phyloP scores from a whole-genome alignment of 1,140 invertebrate genomes.

The Augochlora pura region DNA sequence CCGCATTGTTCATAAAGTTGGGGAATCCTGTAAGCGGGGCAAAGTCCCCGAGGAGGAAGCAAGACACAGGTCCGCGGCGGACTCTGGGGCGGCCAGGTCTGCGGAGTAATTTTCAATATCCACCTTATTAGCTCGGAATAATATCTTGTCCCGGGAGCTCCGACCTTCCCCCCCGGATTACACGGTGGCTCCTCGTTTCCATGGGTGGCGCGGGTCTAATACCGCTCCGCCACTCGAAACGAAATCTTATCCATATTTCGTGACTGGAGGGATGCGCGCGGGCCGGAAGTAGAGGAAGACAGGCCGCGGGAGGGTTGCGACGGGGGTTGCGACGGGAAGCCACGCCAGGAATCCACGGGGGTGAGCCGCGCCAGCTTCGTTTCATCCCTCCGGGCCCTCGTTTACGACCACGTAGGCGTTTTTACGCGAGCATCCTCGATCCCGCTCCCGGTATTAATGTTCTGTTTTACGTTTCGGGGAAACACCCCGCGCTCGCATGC shows the following conservation, averaged over 20 bases:
- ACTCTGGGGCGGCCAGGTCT: not conserved
- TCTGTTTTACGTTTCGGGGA: constrained; percentile 58
- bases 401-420: constrained; percentile 60
- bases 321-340: not conserved
- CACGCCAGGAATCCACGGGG: constrained; percentile 16
- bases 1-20: too few species aligned
- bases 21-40: too few species aligned
- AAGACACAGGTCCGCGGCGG: not conserved
- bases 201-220: constrained; percentile 29
- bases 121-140: constrained; percentile 66
- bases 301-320: constrained; percentile 5
- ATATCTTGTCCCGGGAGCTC: constrained; percentile 64
- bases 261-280: constrained; percentile 11
- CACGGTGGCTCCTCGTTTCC: constrained; percentile 38
- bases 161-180: constrained; percentile 55
- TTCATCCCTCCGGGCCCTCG: constrained; percentile 37
- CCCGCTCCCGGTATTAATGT: constrained; percentile 57
- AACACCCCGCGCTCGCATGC: not conserved
- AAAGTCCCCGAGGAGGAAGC: too few species aligned
- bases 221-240: constrained; percentile 43
- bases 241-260: constrained; percentile 61
- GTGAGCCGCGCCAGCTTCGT: not conserved
- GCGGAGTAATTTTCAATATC: constrained; percentile 65
- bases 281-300: constrained; percentile 1
- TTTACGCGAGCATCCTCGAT: constrained; percentile 52